Evolutionary conservation across 2,113 vertebrate genomes (phyloP).

Genomic region (Passer montanus): DNA sequence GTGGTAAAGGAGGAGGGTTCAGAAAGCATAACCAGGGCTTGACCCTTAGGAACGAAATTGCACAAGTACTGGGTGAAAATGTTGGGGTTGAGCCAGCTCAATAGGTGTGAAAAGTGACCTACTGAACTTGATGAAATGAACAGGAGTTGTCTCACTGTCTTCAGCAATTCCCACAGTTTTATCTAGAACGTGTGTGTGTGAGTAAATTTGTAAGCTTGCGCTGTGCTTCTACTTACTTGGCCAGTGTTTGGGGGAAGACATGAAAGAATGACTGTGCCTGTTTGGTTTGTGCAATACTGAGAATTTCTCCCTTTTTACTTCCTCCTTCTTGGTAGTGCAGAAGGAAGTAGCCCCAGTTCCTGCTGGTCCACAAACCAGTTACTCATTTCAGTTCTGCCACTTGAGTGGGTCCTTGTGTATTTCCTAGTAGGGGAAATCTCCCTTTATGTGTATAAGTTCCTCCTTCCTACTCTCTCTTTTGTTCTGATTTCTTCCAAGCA

Average conservation of each 20-base stretch:
- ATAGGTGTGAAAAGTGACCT: background rate
- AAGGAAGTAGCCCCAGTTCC: constrained; percentile 26
- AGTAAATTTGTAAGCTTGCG: background rate
- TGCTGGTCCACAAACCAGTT: constrained; percentile 42
- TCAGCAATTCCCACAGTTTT: background rate
- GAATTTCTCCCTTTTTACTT: constrained; percentile 52
- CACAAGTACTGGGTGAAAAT: background rate
- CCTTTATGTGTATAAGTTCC: background rate
- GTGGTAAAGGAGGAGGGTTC: background rate
- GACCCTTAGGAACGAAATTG: background rate
- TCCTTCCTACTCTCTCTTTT: constrained; percentile 53
- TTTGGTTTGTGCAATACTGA: constrained; percentile 36
- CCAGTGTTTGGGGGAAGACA: background rate
- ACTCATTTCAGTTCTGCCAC: constrained; percentile 28
- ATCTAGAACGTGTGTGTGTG: background rate
- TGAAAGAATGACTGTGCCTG: background rate
- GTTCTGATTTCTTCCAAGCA: constrained; percentile 51
- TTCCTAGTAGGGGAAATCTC: constrained; percentile 33
- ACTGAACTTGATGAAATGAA: background rate
- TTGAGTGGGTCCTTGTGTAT: background rate
- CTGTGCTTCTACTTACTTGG: background rate
- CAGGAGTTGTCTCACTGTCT: background rate
- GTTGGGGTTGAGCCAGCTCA: background rate
- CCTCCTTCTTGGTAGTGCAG: background rate
- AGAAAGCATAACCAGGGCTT: background rate